phyloP scores from a whole-genome alignment of 2,888 invertebrate genomes.

The Drosophila mercatorum region DNA sequence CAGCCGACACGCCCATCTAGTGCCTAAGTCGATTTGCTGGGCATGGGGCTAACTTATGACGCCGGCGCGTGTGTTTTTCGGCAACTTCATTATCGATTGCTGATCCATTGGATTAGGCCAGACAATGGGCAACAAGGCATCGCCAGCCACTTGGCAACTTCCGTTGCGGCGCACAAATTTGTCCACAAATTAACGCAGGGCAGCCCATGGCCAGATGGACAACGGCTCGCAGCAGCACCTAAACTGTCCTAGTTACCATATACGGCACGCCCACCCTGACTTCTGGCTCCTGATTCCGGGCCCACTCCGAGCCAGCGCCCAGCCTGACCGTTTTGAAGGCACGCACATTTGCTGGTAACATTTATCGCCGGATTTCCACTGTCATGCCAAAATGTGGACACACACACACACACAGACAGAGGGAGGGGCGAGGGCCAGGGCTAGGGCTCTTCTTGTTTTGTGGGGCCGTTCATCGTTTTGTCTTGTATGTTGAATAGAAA shows the following conservation, averaged over 20 bases:
- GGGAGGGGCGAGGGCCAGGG: not conserved
- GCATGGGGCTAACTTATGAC: slow-evolving; percentile 65
- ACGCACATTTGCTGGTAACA: slow-evolving; percentile 76
- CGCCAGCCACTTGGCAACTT: slow-evolving; percentile 39
- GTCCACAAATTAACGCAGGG: slow-evolving; percentile 80
- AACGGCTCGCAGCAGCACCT: slow-evolving; percentile 48
- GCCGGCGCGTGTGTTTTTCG: slow-evolving; percentile 68
- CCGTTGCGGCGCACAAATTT: slow-evolving; percentile 76
- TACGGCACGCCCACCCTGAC: not conserved
- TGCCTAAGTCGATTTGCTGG: slow-evolving; percentile 2
- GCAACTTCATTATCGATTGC: slow-evolving; percentile 80
- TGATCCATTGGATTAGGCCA: slow-evolving; percentile 74
- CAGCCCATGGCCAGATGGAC: slow-evolving; percentile 26
- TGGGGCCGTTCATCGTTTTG: slow-evolving; percentile 67
- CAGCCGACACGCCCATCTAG: not conserved
- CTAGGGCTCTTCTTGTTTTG: slow-evolving; percentile 55
- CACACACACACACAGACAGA: not conserved
- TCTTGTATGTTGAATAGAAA: slow-evolving; percentile 78
- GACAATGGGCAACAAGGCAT: slow-evolving; percentile 62
- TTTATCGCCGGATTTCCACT: slow-evolving; percentile 82
- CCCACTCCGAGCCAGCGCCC: not conserved
- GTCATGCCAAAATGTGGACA: slow-evolving; percentile 73
- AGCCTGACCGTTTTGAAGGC: slow-evolving; percentile 44
- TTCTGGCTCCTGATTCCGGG: slow-evolving; percentile 7
- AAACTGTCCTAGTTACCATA: slow-evolving; percentile 69